phyloP scores from a whole-genome alignment of 2,797 vertebrate genomes.

The Eupleurogrammus muticus region DNA sequence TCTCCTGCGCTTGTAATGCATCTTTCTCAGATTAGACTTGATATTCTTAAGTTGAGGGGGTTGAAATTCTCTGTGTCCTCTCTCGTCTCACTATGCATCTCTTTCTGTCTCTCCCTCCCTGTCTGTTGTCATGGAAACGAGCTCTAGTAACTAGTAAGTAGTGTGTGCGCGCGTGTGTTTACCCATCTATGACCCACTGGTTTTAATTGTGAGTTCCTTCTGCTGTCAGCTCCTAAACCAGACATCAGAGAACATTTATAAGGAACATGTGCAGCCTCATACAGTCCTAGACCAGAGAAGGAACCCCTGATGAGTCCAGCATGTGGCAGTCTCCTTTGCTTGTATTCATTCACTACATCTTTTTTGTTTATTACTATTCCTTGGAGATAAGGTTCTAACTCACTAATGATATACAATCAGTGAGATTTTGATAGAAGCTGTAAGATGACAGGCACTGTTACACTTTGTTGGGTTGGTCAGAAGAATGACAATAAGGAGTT shows the following conservation, averaged over 20 bases:
- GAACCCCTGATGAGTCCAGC: constrained; percentile 23
- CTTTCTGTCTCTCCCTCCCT: constrained; percentile 50
- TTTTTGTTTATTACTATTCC: neutral
- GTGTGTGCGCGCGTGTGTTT: constrained; percentile 50
- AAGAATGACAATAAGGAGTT: neutral
- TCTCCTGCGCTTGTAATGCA: constrained; percentile 52
- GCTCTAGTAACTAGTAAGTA: constrained; percentile 85
- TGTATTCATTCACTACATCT: neutral
- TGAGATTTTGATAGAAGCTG: neutral
- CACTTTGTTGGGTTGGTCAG: neutral
- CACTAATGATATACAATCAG: neutral
- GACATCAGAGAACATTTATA: constrained; percentile 15
- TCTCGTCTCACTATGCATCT: constrained; percentile 47
- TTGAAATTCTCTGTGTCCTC: constrained; percentile 27
- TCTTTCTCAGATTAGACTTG: constrained; percentile 65
- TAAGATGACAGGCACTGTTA: constrained; percentile 3
- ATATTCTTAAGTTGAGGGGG: constrained; percentile 57
- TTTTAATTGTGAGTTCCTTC: constrained; percentile 68
- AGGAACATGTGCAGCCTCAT: constrained; percentile 24
- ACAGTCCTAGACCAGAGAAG: constrained; percentile 62
- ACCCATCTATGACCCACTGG: constrained; percentile 63
- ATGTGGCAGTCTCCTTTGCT: neutral
- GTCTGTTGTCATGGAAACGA: constrained; percentile 98
- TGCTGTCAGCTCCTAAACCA: constrained; percentile 59
- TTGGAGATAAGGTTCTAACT: neutral